These are phyloP conservation scores for Acrossocheilus wenchowensis DNA, from an alignment of 2,797 vertebrate species.

Conservation along the genomic window DNA sequence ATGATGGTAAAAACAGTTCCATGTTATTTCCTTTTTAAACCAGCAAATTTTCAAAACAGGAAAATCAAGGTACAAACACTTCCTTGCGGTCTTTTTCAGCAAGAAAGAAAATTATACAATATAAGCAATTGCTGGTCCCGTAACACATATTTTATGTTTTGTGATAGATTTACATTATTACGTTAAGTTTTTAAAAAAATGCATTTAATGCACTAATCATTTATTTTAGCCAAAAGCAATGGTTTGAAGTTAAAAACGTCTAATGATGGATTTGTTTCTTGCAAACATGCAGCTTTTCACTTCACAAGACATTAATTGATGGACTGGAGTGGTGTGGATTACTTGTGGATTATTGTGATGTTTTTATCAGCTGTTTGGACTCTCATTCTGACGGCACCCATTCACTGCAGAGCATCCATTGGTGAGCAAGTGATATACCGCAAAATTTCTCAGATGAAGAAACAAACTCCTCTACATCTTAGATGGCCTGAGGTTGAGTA, in stretches of 20 bases:
- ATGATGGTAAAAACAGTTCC: neutral
- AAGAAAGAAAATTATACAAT: neutral
- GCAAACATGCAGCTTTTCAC: neutral
- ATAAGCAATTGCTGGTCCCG: too few relatives aligned
- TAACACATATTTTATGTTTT: too few relatives aligned
- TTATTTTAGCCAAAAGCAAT: neutral
- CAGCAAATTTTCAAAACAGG: neutral
- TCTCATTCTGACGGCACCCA: neutral
- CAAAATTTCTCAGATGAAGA: neutral
- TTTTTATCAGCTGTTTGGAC: neutral
- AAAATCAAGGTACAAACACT: neutral
- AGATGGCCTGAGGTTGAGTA: neutral
- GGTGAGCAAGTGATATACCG: neutral
- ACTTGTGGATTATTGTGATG: neutral
- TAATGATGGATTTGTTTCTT: neutral
- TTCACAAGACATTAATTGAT: neutral
- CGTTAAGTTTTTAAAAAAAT: too few relatives aligned
- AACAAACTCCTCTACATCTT: neutral
- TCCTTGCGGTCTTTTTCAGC: neutral
- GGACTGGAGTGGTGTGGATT: neutral
- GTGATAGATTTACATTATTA: too few relatives aligned
- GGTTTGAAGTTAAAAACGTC: neutral
- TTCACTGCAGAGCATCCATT: neutral
- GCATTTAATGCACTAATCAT: too few relatives aligned
- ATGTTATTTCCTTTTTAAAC: neutral